phyloP scores from a whole-genome alignment of 1,140 invertebrate species.

The Drosophila carrolli region DNA sequence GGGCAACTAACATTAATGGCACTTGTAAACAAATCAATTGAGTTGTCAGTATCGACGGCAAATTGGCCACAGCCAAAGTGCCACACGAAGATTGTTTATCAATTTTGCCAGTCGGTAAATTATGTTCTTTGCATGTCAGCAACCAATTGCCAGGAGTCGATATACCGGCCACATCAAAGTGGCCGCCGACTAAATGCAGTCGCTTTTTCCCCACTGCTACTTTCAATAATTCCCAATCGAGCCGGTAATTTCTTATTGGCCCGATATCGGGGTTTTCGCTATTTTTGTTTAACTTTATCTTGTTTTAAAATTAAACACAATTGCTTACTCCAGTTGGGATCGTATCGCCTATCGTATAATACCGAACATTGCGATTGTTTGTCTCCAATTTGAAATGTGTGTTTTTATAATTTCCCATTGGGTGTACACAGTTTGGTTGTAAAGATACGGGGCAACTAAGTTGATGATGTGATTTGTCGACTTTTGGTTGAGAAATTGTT shows the following conservation, averaged over 20 bases:
- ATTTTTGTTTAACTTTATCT: slow-evolving; percentile 61
- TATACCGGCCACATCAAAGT: slow-evolving; percentile 48
- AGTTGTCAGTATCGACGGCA: slow-evolving; percentile 64
- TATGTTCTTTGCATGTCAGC: slow-evolving; percentile 83
- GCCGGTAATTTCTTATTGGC: slow-evolving; percentile 58
- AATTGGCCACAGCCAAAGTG: slow-evolving; percentile 70
- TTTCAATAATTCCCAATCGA: slow-evolving; percentile 65
- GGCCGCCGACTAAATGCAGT: slow-evolving; percentile 56
- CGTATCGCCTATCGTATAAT: slow-evolving; percentile 37
- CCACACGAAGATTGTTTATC: slow-evolving; percentile 74
- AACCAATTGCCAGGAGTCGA: slow-evolving; percentile 67
- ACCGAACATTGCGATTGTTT: slow-evolving; percentile 48
- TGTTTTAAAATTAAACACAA: slow-evolving; percentile 78
- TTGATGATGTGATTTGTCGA: slow-evolving; percentile 40
- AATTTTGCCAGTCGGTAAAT: slow-evolving; percentile 63
- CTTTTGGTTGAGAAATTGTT: slow-evolving; percentile 12
- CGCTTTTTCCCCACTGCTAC: slow-evolving; percentile 5
- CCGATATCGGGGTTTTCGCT: slow-evolving; percentile 44
- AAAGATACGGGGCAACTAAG: slow-evolving; percentile 23
- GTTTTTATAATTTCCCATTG: slow-evolving; percentile 46
- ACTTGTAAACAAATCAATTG: slow-evolving; percentile 79
- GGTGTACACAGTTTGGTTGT: slow-evolving; percentile 21
- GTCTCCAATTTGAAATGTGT: slow-evolving; percentile 42
- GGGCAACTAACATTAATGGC: slow-evolving; percentile 69
- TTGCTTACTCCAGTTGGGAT: slow-evolving; percentile 38